Conservation (phyloP, 2,797 vertebrate species). For the Pseudochaenichthys georgianus region DNA sequence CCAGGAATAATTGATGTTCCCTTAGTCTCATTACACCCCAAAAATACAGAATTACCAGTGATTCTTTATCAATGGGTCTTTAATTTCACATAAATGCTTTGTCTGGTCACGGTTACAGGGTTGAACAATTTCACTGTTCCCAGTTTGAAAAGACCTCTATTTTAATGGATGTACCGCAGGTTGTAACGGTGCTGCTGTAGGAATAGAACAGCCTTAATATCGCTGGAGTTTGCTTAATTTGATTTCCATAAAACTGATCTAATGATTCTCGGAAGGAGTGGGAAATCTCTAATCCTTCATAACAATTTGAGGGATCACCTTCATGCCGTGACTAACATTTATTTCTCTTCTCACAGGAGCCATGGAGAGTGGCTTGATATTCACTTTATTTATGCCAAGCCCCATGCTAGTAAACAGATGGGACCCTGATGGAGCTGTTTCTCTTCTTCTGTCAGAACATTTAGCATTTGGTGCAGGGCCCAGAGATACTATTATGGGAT, state of each 20-base stretch:
- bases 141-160: not conserved
- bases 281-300: slow-evolving; percentile 35
- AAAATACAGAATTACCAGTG: not conserved
- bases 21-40: not conserved
- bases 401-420: slow-evolving; percentile 48
- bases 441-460: slow-evolving; percentile 37
- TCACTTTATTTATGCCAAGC: slow-evolving; percentile 29
- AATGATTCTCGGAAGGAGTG: slow-evolving; percentile 38
- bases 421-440: slow-evolving; percentile 37
- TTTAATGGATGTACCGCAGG: not conserved
- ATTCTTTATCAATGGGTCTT: not conserved
- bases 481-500: slow-evolving; percentile 5
- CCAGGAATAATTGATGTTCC: not conserved
- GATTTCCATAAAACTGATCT: slow-evolving; percentile 48
- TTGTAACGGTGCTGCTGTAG: slow-evolving; percentile 30
- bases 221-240: slow-evolving; percentile 48
- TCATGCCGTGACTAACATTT: slow-evolving; percentile 19
- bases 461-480: slow-evolving; percentile 18
- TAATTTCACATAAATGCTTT: not conserved
- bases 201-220: slow-evolving; percentile 34
- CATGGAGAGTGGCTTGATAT: slow-evolving; percentile 7
- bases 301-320: slow-evolving; percentile 41
- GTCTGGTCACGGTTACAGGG: not conserved
- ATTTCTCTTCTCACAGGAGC: slow-evolving; percentile 25
- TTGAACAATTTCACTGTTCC: not conserved